Conservation (phyloP, 2,888 invertebrate genomes). For the Mesochorus sp. region DNA sequence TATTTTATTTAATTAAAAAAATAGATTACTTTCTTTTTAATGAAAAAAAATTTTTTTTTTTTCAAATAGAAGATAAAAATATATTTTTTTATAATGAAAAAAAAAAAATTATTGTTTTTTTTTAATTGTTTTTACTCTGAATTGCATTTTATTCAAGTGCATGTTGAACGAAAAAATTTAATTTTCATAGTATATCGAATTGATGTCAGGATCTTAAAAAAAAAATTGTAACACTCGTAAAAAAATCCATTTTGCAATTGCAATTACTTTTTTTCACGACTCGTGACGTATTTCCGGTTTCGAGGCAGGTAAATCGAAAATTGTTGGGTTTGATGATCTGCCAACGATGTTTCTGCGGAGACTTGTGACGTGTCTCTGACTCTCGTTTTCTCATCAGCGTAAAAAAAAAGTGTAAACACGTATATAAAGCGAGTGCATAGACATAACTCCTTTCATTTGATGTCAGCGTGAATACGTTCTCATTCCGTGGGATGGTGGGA, state of each 20-base stretch:
- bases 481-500: constrained; percentile 38
- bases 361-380: background rate
- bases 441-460: constrained; percentile 31
- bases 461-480: constrained; percentile 4
- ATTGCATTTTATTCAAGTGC: no score
- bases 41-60: no score
- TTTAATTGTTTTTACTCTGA: no score
- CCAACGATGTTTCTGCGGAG: constrained; percentile 41
- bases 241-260: background rate
- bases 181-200: no score
- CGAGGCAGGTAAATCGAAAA: constrained; percentile 40
- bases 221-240: no score
- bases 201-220: no score
- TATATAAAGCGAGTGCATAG: background rate
- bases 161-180: no score
- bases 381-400: background rate
- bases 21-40: no score
- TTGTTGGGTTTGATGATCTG: constrained; percentile 52
- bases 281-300: background rate
- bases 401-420: background rate
- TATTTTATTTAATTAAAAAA: no score
- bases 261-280: background rate
- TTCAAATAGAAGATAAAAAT: no score
- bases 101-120: no score
- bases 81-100: no score